Evolutionary conservation across 1,140 invertebrate species (phyloP).

Genomic region (Zophobas atratus): DNA sequence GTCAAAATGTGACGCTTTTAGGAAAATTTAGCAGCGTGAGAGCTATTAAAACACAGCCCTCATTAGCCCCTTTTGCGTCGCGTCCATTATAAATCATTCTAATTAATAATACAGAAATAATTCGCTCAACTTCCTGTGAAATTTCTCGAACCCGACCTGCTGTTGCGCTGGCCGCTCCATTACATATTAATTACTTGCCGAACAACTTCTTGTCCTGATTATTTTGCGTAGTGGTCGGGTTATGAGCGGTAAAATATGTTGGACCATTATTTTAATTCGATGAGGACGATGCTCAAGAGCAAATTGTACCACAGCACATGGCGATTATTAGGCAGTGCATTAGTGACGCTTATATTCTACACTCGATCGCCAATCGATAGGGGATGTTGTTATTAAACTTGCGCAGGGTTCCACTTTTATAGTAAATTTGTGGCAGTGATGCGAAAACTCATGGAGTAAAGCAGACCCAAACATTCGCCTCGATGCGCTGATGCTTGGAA

Average conservation of each 20-base stretch:
- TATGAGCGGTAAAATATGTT: too few relatives aligned
- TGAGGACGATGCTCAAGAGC: background rate
- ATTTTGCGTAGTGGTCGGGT: background rate
- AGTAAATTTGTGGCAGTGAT: background rate
- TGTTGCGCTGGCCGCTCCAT: slow-evolving; percentile 8
- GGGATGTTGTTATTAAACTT: slow-evolving; percentile 5
- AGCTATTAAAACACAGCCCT: slow-evolving; percentile 32
- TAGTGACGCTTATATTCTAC: background rate
- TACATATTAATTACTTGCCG: slow-evolving; percentile 33
- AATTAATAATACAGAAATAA: slow-evolving; percentile 48
- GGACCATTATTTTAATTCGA: background rate
- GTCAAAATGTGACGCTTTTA: background rate
- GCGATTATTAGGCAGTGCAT: slow-evolving; percentile 18
- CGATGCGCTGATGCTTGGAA: background rate
- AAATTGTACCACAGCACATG: slow-evolving; percentile 17
- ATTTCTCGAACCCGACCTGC: slow-evolving; percentile 29
- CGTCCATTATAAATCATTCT: slow-evolving; percentile 45
- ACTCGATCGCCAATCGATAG: slow-evolving; percentile 9
- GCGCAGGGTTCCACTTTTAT: background rate
- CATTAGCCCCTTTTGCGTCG: slow-evolving; percentile 29
- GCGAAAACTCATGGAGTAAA: background rate
- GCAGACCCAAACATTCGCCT: background rate
- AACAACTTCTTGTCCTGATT: slow-evolving; percentile 19
- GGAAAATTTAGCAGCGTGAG: slow-evolving; percentile 9
- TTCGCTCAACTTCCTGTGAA: slow-evolving; percentile 36